These are phyloP conservation scores for Pararge aegeria DNA, from an alignment of 1,140 invertebrate species.

Conservation along the genomic window DNA sequence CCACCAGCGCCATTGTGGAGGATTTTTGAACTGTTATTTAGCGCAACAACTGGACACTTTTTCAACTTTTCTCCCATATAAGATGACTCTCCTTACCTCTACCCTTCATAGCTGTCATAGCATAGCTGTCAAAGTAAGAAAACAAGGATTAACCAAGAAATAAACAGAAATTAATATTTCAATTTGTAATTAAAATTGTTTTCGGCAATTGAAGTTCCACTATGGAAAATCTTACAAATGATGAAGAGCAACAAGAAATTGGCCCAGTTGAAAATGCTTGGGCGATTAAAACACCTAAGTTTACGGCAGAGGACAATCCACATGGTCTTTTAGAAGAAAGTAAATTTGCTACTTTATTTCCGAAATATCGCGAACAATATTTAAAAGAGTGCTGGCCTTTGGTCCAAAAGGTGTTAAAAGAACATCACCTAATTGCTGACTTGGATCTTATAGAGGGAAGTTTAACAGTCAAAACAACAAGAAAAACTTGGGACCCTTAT, in stretches of 20 bases:
- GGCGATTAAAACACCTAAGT: constrained; percentile 93
- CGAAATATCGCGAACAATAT: constrained; percentile 97
- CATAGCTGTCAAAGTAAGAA: too few species aligned
- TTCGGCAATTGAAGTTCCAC: too few species aligned
- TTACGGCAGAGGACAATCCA: constrained; percentile 95
- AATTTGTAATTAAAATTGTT: too few species aligned
- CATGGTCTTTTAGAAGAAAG: constrained; percentile 87
- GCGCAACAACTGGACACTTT: too few species aligned
- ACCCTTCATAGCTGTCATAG: too few species aligned
- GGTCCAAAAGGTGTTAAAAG: constrained; percentile 91
- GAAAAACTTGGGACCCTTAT: constrained; percentile 99
- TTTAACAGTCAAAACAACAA: constrained; percentile 96
- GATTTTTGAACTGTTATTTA: too few species aligned
- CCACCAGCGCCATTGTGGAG: too few species aligned
- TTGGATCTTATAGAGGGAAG: constrained; percentile 97
- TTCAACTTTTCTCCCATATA: too few species aligned
- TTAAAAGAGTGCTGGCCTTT: constrained; percentile 97
- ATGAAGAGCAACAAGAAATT: constrained; percentile 29
- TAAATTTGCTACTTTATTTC: constrained; percentile 86
- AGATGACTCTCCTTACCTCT: too few species aligned
- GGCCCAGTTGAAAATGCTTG: constrained; percentile 91
- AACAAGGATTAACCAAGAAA: too few species aligned
- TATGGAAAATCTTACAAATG: constrained; percentile 41
- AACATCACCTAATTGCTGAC: constrained; percentile 92
- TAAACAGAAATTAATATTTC: too few species aligned